Evolutionary conservation across 2,797 vertebrate genomes (phyloP), one percentile per base, ranked within the genome.

Genomic region (Epinephelus coioides): DNA sequence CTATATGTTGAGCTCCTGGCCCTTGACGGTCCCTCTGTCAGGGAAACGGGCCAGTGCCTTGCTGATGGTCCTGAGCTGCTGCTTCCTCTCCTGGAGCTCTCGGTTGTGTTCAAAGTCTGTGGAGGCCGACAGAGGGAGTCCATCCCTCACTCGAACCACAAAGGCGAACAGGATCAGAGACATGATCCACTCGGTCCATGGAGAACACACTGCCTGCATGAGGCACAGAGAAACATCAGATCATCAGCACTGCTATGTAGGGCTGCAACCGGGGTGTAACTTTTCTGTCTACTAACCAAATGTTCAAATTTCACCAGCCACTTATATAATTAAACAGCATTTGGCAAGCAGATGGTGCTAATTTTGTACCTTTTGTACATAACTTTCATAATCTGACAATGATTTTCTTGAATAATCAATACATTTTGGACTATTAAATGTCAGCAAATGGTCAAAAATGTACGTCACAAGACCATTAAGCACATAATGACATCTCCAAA

Each of bases 111-210:
- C 95, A 76, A 99, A 99, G 91, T 99, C 98, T 8, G 97, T 98
- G 91, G 98, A 99, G 71, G 97, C 98, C 0, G 98, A 99, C 86
- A 99, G 97, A 27, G 98, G 98, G 87, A 99, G 96, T 76, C 97
- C 98, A 89, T 99, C 98, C 95, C 96, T 97, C 94, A 98, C 95
- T 90, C 98, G 94, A 84, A 97, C 97, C 91, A 99, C 96, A 0
- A 97, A 98, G 85, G 97, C 97, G 80, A 98, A 99, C 83, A 98
- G 92, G 96, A 99, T 99, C 97, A 98, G 94, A 95, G 98, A 96
- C 97, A 98, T 99, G 92, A 94, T 98, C 96, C 90, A 38, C 89
- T 25, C 71, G 78, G 89, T 93, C 80, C 95, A 84, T 95, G 95
- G 94, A 96, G 95, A 94, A 95, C 93, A 94, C 91, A 93, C 88